phyloP scores from a whole-genome alignment of 2,113 vertebrate genomes.

The Taurulus bubalis region DNA sequence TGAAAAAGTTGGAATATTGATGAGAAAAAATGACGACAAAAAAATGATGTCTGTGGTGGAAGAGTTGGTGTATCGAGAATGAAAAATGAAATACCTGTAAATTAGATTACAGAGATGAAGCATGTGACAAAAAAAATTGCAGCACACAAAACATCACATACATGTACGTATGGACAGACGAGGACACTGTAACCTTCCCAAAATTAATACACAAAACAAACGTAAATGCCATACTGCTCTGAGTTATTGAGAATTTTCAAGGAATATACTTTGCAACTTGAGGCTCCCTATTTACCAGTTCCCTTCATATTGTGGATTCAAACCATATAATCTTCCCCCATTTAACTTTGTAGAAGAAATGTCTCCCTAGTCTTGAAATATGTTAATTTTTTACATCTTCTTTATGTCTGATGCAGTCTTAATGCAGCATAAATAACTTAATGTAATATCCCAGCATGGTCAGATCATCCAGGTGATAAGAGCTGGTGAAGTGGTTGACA shows the following conservation, averaged over 20 bases:
- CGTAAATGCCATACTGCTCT: no score
- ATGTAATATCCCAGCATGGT: not conserved
- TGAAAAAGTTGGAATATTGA: not conserved
- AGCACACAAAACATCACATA: no score
- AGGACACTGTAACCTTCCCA: no score
- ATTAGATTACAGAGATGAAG: no score
- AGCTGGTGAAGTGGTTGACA: not conserved
- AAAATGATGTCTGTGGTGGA: no score
- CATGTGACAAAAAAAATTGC: no score
- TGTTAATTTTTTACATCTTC: not conserved
- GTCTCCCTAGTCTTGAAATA: not conserved
- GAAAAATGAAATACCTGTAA: no score
- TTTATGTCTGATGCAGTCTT: not conserved
- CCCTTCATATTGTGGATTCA: not conserved
- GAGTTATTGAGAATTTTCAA: not conserved
- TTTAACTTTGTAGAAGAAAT: not conserved
- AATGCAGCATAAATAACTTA: constrained; percentile 9
- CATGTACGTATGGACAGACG: no score
- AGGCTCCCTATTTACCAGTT: not conserved
- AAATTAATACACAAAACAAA: no score
- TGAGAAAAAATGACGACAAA: no score
- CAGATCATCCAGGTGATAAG: not conserved
- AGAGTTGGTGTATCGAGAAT: no score
- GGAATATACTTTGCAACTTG: not conserved
- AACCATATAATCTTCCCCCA: not conserved